These are phyloP conservation scores for Podotricha telesiphe DNA, from an alignment of 2,888 invertebrate genomes.

Conservation along the genomic window DNA sequence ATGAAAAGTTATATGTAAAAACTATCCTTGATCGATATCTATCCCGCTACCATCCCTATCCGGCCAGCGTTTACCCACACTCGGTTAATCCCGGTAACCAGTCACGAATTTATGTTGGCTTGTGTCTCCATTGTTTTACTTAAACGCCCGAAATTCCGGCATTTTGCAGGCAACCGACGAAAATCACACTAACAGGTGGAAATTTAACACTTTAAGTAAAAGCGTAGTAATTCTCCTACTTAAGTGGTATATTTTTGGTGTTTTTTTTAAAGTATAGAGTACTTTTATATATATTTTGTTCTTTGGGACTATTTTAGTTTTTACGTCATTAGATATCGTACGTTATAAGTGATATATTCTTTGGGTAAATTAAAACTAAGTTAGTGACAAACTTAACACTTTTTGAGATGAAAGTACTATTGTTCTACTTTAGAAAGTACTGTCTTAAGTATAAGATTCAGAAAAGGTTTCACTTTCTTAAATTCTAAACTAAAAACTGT, in stretches of 20 bases:
- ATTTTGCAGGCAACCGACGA: slow-evolving; percentile 31
- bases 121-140: slow-evolving; percentile 39
- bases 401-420: too few species aligned
- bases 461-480: too few species aligned
- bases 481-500: too few species aligned
- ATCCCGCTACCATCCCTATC: slow-evolving; percentile 41
- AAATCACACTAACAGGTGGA: slow-evolving; percentile 29
- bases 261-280: background rate
- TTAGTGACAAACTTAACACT: too few species aligned
- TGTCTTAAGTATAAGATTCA: too few species aligned
- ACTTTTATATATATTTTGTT: background rate
- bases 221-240: slow-evolving; percentile 4
- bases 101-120: slow-evolving; percentile 39
- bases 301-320: background rate
- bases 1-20: background rate
- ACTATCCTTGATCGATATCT: background rate
- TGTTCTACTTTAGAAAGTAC: too few species aligned
- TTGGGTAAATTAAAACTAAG: too few species aligned
- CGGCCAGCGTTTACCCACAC: slow-evolving; percentile 62
- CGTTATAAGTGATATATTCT: too few species aligned
- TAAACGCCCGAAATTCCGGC: slow-evolving; percentile 41
- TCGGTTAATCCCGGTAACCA: slow-evolving; percentile 59
- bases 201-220: slow-evolving; percentile 18
- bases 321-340: too few species aligned
- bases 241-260: background rate